Base-by-base conservation (phyloP, 2,888 invertebrate genomes). In the Scrobipalpa atriplicella region DNA sequence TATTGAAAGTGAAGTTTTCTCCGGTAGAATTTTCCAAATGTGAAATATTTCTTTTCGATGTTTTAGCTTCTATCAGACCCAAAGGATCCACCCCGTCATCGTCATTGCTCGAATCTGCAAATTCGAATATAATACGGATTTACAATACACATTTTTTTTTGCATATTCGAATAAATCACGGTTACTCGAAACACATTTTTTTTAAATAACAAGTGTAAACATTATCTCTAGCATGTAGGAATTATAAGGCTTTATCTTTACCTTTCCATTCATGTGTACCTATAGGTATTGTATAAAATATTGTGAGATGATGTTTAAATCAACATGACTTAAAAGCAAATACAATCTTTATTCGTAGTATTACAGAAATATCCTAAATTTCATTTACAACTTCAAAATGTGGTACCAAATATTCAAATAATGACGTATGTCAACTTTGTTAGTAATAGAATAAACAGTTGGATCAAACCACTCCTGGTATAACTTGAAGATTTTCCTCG, bases 101-200 rank as follows among this genome's bases (percentile, higher is more conserved):
- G 39, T 39, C 41, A 61, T 62, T n/a, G 10, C 10, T 43, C 10
- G 47, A 29, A 63, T 63, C 63, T 63, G 63, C n/a, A 63, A 41
- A 63, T 63, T 63, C 63, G 29, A 63, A 63, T 51, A 63, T 51
- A 21, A n/a, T n/a, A 16, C 36, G 51, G 29, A 29, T 29, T 21
- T 63, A 51, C 63, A 63, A 63, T 36, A 51, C 63, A n/a, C 29
- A 36, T 19, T 10, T 36, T 19, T 36, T 11, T 63, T 51, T 29
- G 13, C 39, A 61, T 29, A 29, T 3, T 29, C 5, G 29, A 3
- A 29, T 29, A 29, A 3, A 29, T 29, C 29, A 29, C 29, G 29
- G 29, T 29, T 29, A 3, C 5, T 3, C 29, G 5, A 29, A 3
- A 29, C 29, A 29, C n/a, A 29, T 29, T 29, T 29, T 29, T 5